A percentile compares a stretch with the other conserved stretches of the same genome.
phyloP scores from a whole-genome alignment of 2,888 invertebrate genomes.

The Drosophila anomalipes region DNA sequence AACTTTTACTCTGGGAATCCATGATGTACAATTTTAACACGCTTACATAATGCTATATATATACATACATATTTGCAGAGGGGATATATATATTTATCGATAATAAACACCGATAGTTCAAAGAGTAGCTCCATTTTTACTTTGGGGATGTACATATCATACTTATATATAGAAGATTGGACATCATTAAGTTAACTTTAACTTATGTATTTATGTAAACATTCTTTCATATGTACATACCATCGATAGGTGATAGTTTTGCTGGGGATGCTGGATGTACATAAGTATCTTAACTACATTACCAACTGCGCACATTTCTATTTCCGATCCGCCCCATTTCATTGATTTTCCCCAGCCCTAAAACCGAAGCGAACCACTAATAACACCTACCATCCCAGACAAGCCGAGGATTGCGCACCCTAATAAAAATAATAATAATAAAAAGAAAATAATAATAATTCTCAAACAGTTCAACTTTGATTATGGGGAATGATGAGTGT shows the following conservation, averaged over 20 bases:
- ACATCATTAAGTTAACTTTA: too few species aligned
- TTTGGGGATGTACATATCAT: neutral
- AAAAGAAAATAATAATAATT: neutral
- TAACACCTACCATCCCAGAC: neutral
- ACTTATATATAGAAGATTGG: too few species aligned
- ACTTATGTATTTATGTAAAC: neutral
- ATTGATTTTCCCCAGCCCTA: conserved; percentile 62
- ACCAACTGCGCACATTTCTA: conserved; percentile 68
- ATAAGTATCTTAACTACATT: conserved; percentile 1
- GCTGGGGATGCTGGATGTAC: neutral
- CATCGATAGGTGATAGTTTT: neutral
- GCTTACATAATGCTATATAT: neutral
- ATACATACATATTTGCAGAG: neutral
- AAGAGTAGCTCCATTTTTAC: neutral
- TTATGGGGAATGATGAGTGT: neutral
- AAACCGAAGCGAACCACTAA: neutral
- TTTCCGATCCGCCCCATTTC: conserved; percentile 67
- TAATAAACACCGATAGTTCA: neutral
- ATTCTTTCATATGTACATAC: neutral
- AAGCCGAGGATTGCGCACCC: neutral
- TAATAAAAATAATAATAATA: neutral
- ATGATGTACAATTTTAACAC: neutral
- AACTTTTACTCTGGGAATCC: neutral
- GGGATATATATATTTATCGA: neutral
- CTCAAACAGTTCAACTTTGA: neutral